These are phyloP conservation scores for Eremophila alpestris DNA, from an alignment of 2,797 vertebrate species.

Conservation along the genomic window DNA sequence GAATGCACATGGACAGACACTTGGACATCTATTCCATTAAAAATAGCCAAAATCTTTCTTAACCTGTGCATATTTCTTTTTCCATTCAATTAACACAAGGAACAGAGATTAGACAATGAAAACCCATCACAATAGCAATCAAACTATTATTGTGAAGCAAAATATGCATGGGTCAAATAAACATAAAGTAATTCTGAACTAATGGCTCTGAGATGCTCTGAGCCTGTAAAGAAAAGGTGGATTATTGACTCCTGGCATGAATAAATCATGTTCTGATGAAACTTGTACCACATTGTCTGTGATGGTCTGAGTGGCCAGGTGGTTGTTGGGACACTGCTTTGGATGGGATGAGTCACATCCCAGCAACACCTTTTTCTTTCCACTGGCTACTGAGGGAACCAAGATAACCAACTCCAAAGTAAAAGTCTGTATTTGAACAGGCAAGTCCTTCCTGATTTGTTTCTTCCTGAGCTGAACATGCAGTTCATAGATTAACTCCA, in stretches of 20 bases:
- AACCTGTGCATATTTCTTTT: not conserved
- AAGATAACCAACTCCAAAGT: not conserved
- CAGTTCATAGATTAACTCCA: not conserved
- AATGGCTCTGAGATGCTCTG: not conserved
- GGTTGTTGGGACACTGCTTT: not conserved
- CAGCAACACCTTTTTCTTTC: not conserved
- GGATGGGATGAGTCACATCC: not conserved
- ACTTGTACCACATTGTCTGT: not conserved
- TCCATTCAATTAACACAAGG: not conserved
- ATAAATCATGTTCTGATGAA: not conserved
- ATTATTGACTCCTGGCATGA: not conserved
- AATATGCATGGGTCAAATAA: not conserved
- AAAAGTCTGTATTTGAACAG: constrained; percentile 2
- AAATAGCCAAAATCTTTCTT: not conserved
- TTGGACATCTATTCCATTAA: not conserved
- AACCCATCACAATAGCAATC: not conserved
- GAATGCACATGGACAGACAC: not conserved
- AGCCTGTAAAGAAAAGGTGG: not conserved
- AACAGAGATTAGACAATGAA: not conserved
- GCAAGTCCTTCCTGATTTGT: not conserved
- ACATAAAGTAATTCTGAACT: not conserved
- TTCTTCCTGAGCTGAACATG: not conserved
- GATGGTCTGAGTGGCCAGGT: not conserved
- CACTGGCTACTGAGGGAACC: not conserved
- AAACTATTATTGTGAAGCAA: not conserved